Conservation (phyloP, 1,140 invertebrate genomes). For the Anadara kagoshimensis region DNA sequence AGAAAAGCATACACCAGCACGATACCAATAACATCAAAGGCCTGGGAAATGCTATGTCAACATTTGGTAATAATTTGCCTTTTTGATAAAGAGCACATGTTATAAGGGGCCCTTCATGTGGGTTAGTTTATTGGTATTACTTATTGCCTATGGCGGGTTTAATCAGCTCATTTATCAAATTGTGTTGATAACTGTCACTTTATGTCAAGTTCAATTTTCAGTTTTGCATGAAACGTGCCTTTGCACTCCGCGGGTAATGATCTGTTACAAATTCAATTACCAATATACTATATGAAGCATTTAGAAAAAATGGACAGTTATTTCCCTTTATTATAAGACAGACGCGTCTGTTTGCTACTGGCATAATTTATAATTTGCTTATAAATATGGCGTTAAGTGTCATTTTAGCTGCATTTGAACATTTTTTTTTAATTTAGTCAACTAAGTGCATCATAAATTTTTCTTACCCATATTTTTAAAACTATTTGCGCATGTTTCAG, state of each 20-base stretch:
- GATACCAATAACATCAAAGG: constrained; percentile 34
- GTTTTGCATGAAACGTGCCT: constrained; percentile 5
- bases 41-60: constrained; percentile 20
- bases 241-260: constrained; percentile 2
- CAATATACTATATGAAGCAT: not conserved
- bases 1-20: constrained; percentile 33
- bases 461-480: too few species aligned
- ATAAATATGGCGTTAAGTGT: too few species aligned
- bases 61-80: constrained; percentile 25
- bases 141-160: constrained; percentile 35
- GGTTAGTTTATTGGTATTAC: constrained; percentile 11
- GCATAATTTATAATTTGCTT: too few species aligned
- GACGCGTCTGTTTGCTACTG: too few species aligned
- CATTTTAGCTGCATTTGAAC: too few species aligned
- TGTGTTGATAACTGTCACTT: constrained; percentile 37
- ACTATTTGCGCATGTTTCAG: too few species aligned
- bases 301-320: too few species aligned
- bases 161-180: constrained; percentile 35
- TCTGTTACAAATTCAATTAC: not conserved
- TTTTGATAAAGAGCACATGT: constrained; percentile 30
- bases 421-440: too few species aligned
- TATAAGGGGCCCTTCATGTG: not conserved
- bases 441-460: too few species aligned
- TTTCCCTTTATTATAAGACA: too few species aligned
- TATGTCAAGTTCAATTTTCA: constrained; percentile 36